Percentiles rank a stretch among this genome's conserved stretches.
Evolutionary conservation across 2,888 invertebrate species (phyloP).

Genomic region (Cancer borealis): DNA sequence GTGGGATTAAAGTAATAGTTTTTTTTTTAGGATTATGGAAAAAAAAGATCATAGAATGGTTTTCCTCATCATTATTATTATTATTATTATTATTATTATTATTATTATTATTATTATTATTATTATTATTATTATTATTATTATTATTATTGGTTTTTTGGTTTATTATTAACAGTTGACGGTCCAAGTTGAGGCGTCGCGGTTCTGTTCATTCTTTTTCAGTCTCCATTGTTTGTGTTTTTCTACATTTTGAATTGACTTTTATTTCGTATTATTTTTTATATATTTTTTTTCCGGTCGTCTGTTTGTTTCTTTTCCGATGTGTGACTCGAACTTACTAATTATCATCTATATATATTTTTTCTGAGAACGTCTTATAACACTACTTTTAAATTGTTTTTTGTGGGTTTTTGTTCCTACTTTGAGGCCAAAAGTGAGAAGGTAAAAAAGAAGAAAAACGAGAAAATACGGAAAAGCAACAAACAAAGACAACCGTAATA

Average conservation of each 20-base stretch:
- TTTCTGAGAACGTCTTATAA: background rate
- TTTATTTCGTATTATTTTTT: constrained; percentile 35
- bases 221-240: background rate
- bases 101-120: background rate
- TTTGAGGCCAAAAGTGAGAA: background rate
- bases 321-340: background rate
- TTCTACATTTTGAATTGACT: background rate
- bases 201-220: background rate
- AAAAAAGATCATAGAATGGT: background rate
- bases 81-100: background rate
- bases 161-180: background rate
- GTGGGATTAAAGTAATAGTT: background rate
- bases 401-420: background rate
- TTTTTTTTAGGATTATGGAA: background rate
- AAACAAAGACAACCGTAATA: constrained; percentile 17
- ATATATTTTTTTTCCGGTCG: background rate
- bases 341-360: background rate
- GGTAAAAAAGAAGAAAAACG: background rate
- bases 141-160: background rate
- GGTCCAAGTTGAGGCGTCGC: constrained; percentile 20
- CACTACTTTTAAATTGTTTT: background rate
- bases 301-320: constrained; percentile 20
- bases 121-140: background rate
- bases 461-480: constrained; percentile 12
- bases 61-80: constrained; percentile 12